Percentiles rank a stretch among this genome's conserved stretches.
phyloP scores from a whole-genome alignment of 2,888 invertebrate species.

The Plebejus melissa region DNA sequence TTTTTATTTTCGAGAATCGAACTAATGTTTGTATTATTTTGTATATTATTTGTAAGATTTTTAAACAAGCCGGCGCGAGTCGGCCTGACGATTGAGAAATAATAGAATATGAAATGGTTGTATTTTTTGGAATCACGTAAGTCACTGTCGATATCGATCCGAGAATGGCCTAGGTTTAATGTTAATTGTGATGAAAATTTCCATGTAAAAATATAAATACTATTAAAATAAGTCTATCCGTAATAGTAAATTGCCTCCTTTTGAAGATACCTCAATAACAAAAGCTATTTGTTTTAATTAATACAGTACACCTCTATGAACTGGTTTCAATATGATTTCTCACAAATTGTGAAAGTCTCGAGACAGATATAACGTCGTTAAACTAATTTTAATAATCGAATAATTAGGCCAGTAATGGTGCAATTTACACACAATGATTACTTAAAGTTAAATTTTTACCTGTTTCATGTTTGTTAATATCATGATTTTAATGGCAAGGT shows the following conservation, averaged over 20 bases:
- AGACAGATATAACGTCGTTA: constrained; percentile 23
- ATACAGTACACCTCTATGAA: constrained; percentile 36
- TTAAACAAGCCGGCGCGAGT: constrained; percentile 56
- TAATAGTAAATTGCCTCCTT: constrained; percentile 77
- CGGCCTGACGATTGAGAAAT: constrained; percentile 58
- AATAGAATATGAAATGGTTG: constrained; percentile 70
- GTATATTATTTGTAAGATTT: constrained; percentile 77
- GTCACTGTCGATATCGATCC: constrained; percentile 70
- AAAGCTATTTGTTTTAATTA: constrained; percentile 63
- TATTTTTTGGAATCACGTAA: constrained; percentile 73
- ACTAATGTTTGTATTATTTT: constrained; percentile 77
- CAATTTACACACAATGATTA: neutral
- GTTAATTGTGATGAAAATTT: constrained; percentile 76
- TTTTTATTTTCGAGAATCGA: constrained; percentile 55
- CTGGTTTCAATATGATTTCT: constrained; percentile 39
- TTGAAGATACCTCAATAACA: constrained; percentile 76
- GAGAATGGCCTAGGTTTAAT: constrained; percentile 73
- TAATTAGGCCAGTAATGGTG: constrained; percentile 18
- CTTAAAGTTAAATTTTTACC: neutral
- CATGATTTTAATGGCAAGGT: constrained; percentile 4
- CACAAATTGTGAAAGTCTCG: constrained; percentile 38
- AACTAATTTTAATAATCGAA: constrained; percentile 11
- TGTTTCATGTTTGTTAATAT: constrained; percentile 7
- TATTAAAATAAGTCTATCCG: constrained; percentile 72
- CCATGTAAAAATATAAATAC: constrained; percentile 79